Conservation (phyloP, 2,888 invertebrate species). For the Ephialtes manifestator region DNA sequence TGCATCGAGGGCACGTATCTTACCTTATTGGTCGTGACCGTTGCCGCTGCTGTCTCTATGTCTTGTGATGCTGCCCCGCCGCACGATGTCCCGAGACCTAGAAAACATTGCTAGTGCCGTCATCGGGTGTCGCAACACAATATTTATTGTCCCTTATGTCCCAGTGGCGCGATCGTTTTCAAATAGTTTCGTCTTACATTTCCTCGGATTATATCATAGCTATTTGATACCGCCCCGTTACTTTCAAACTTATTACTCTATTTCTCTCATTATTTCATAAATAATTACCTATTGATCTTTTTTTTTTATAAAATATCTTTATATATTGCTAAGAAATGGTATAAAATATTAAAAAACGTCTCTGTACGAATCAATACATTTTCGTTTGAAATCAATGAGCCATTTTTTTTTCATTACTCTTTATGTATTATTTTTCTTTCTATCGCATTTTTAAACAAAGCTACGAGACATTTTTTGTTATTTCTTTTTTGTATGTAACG, state of each 20-base stretch:
- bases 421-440: too few relatives aligned
- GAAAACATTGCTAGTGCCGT: constrained; percentile 69
- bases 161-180: constrained; percentile 13
- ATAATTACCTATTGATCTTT: too few relatives aligned
- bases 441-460: too few relatives aligned
- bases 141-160: constrained; percentile 72
- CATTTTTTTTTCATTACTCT: too few relatives aligned
- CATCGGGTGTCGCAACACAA: constrained; percentile 74
- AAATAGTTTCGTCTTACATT: constrained; percentile 28
- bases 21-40: constrained; percentile 79
- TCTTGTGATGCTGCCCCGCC: constrained; percentile 44
- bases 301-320: background rate
- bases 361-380: too few relatives aligned
- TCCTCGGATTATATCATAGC: constrained; percentile 1
- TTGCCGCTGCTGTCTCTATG: background rate
- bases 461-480: too few relatives aligned
- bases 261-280: too few relatives aligned
- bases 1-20: constrained; percentile 80
- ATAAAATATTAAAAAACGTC: background rate
- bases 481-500: too few relatives aligned
- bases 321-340: background rate
- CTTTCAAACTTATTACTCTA: too few relatives aligned
- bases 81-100: constrained; percentile 50
- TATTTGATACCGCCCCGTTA: background rate
- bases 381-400: too few relatives aligned